phyloP scores from a whole-genome alignment of 2,113 vertebrate genomes.

The Passer domesticus region DNA sequence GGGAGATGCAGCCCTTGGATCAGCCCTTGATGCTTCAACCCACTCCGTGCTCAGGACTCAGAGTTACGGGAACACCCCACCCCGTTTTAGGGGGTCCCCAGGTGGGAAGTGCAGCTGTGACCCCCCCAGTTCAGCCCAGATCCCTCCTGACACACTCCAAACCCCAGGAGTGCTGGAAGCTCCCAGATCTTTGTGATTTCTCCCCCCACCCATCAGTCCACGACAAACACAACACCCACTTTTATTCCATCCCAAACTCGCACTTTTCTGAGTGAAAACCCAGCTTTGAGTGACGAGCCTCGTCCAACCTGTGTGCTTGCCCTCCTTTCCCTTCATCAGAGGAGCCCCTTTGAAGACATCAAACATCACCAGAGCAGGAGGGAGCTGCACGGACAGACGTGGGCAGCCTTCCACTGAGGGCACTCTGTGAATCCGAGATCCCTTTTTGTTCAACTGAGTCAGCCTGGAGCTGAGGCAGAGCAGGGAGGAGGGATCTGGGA shows the following conservation, averaged over 20 bases:
- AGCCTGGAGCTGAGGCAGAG: not conserved
- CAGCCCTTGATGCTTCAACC: not conserved
- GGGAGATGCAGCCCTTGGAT: not conserved
- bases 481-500: not conserved
- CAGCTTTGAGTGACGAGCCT: not conserved
- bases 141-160: not conserved
- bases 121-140: not conserved
- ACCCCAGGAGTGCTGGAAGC: fast-evolving
- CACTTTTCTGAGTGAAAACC: not conserved
- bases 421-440: not conserved
- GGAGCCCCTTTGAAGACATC: conserved; percentile 13
- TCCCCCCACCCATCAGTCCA: not conserved
- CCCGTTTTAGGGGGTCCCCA: not conserved
- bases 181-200: not conserved
- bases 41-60: not conserved
- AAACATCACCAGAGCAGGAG: not conserved
- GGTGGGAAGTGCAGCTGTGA: fast-evolving
- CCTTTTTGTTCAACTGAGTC: not conserved
- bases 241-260: not conserved
- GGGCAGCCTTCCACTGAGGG: not conserved
- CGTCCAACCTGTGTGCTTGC: not conserved
- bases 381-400: not conserved
- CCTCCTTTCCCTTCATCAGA: not conserved
- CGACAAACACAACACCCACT: fast-evolving
- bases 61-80: fast-evolving